These are phyloP conservation scores for Eulimnadia texana DNA, from an alignment of 1,140 invertebrate genomes.

Conservation along the genomic window DNA sequence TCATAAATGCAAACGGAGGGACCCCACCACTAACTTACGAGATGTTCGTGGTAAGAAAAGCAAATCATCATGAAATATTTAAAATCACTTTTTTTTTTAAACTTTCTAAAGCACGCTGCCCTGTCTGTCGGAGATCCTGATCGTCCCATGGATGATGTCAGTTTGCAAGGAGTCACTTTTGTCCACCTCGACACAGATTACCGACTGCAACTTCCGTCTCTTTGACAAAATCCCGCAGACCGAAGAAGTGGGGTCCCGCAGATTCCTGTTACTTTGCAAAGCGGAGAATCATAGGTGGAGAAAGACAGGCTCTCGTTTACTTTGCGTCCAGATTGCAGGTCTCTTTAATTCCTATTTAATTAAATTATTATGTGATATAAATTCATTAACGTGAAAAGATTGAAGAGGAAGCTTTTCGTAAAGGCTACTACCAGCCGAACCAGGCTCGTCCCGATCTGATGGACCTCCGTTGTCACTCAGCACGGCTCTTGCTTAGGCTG, in stretches of 20 bases:
- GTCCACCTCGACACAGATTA: conserved; percentile 25
- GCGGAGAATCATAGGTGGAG: conserved; percentile 37
- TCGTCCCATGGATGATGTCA: conserved; percentile 33
- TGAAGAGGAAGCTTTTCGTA: conserved; percentile 40
- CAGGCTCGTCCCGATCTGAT: conserved; percentile 49
- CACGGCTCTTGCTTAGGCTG: conserved; percentile 41
- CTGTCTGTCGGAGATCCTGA: conserved; percentile 44
- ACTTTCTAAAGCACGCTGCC: conserved; percentile 36
- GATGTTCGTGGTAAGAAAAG: conserved; percentile 41
- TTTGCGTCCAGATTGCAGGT: conserved; percentile 32
- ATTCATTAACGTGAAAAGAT: no score
- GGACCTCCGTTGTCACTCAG: conserved; percentile 49
- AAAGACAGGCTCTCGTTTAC: conserved; percentile 46
- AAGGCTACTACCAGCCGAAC: conserved; percentile 45
- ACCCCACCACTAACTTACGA: conserved; percentile 52
- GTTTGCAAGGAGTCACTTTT: conserved; percentile 37
- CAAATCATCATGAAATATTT: not conserved
- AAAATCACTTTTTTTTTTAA: not conserved
- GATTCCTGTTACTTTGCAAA: conserved; percentile 24
- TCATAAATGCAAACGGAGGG: conserved; percentile 47
- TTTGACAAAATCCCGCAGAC: conserved; percentile 15
- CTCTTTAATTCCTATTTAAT: not conserved
- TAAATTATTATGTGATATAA: no score
- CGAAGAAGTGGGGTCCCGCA: conserved; percentile 27
- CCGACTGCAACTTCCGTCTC: not conserved